These are phyloP conservation scores for Drosophila putrida DNA, from an alignment of 2,888 invertebrate genomes.

Conservation along the genomic window DNA sequence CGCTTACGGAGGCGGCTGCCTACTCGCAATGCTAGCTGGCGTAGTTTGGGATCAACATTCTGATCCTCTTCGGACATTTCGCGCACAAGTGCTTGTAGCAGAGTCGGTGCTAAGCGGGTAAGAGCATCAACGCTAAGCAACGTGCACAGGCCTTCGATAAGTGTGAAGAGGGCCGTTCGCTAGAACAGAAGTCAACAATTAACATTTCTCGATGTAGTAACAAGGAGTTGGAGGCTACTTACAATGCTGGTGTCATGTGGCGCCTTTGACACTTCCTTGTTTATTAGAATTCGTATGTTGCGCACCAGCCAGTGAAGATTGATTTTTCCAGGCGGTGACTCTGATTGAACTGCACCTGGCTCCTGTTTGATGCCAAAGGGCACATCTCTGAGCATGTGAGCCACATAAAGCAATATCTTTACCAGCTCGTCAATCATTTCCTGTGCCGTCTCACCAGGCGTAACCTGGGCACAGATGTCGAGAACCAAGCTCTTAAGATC, in stretches of 20 bases:
- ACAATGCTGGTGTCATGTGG: conserved; percentile 90
- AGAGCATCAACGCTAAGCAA: conserved; percentile 88
- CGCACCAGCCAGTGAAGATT: conserved; percentile 91
- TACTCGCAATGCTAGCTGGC: conserved; percentile 90
- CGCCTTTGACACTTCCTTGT: conserved; percentile 91
- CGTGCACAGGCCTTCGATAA: conserved; percentile 91
- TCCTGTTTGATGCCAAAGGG: conserved; percentile 79
- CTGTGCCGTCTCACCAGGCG: conserved; percentile 88
- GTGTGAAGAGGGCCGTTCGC: conserved; percentile 93
- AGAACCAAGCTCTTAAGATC: conserved; percentile 89
- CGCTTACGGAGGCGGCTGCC: conserved; percentile 90
- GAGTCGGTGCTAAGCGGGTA: conserved; percentile 87
- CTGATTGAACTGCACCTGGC: conserved; percentile 63
- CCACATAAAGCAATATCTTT: conserved; percentile 90
- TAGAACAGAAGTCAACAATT: conserved; percentile 77
- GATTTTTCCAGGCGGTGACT: conserved; percentile 85
- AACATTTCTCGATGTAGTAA: background rate
- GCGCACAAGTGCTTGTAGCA: conserved; percentile 92
- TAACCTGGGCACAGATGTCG: conserved; percentile 91
- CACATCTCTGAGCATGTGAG: conserved; percentile 88
- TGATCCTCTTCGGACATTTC: conserved; percentile 91
- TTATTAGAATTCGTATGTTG: conserved; percentile 91
- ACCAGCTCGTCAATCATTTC: conserved; percentile 91
- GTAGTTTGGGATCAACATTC: conserved; percentile 87
- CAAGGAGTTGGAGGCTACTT: conserved; percentile 81